A percentile compares a stretch with the other conserved stretches of the same genome.
These are phyloP conservation scores for Petrolisthes manimaculis DNA, from an alignment of 2,888 invertebrate species.

Conservation along the genomic window DNA sequence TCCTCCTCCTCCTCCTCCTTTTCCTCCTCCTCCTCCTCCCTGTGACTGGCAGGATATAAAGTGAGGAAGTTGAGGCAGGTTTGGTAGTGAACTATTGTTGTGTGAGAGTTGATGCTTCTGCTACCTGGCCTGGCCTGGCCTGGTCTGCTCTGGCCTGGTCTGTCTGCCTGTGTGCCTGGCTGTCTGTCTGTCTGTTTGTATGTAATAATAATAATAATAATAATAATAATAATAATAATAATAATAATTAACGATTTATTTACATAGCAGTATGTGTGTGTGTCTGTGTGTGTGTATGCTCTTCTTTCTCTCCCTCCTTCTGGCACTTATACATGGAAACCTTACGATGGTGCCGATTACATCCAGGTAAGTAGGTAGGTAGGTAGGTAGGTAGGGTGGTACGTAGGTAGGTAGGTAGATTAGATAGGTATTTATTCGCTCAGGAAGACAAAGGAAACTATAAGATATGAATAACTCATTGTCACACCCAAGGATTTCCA, in stretches of 20 bases:
- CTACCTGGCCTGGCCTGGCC: too few relatives aligned
- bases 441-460: neutral
- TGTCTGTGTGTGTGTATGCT: neutral
- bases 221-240: too few relatives aligned
- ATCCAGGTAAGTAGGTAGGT: neutral
- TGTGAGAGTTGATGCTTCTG: neutral
- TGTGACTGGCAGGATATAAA: neutral
- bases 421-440: neutral
- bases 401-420: neutral
- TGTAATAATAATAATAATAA: too few relatives aligned
- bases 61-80: neutral
- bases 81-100: neutral
- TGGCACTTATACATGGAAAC: neutral
- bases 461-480: too few relatives aligned
- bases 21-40: neutral
- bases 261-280: too few relatives aligned
- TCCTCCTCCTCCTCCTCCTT: neutral
- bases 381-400: too few relatives aligned
- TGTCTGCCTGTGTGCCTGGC: too few relatives aligned
- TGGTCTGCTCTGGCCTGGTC: too few relatives aligned
- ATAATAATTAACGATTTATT: too few relatives aligned
- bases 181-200: too few relatives aligned
- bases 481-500: too few relatives aligned
- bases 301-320: conserved; percentile 1
- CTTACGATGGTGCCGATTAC: neutral